Evolutionary conservation across 1,140 invertebrate genomes (phyloP).

Genomic region (Neotoxoptera formosana): DNA sequence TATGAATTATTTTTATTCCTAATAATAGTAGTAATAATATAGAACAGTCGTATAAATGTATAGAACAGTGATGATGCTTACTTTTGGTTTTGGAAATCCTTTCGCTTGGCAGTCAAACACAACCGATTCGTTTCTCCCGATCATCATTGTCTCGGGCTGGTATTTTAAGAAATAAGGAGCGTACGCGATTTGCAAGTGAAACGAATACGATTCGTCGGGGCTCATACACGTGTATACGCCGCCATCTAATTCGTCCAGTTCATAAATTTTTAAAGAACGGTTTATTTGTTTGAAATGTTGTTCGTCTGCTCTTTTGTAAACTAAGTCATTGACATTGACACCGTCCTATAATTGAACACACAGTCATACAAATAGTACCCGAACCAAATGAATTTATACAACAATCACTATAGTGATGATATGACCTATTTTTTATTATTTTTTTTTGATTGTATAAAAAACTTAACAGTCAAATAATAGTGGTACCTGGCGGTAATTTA

Average conservation of each 20-base stretch:
- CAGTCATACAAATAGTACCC: not conserved
- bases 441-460: not conserved
- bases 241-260: not conserved
- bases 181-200: not conserved
- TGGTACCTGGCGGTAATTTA: too few species aligned
- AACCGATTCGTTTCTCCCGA: not conserved
- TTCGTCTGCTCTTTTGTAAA: slow-evolving; percentile 13
- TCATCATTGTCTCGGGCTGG: not conserved
- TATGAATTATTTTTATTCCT: not conserved
- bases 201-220: not conserved
- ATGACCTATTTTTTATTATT: not conserved
- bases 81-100: slow-evolving; percentile 20
- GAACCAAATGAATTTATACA: not conserved
- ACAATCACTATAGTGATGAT: not conserved
- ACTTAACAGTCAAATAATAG: not conserved
- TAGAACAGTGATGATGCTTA: not conserved
- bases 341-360: not conserved
- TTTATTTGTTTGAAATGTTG: not conserved
- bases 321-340: not conserved
- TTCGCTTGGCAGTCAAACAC: slow-evolving; percentile 1
- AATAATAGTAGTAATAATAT: not conserved
- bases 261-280: not conserved
- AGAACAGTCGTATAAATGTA: not conserved
- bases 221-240: slow-evolving; percentile 6
- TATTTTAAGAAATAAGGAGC: not conserved